Evolutionary conservation across 2,797 vertebrate genomes (phyloP).

Genomic region (Protonibea diacanthus): DNA sequence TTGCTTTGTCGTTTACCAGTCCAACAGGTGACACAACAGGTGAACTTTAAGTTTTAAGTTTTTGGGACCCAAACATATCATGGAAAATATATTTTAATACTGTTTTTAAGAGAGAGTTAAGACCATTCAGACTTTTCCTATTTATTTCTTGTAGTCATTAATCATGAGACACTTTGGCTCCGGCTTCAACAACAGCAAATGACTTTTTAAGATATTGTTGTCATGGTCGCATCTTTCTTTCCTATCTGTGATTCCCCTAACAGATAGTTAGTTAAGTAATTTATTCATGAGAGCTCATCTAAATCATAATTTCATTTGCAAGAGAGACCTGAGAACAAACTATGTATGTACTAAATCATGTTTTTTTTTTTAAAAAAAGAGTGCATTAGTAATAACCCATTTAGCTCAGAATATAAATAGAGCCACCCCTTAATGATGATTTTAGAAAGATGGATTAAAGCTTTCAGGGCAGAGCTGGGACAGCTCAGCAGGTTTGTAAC

Average conservation of each 20-base stretch:
- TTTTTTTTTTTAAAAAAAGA: background rate
- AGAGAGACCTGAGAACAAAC: background rate
- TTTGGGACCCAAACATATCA: background rate
- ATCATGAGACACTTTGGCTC: background rate
- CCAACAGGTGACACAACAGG: background rate
- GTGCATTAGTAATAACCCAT: background rate
- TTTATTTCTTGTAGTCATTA: background rate
- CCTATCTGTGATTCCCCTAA: background rate
- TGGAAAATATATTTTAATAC: background rate
- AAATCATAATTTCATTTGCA: background rate
- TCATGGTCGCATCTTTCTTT: background rate
- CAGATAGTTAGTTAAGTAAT: background rate
- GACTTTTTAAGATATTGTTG: background rate
- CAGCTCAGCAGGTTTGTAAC: conserved; percentile 5
- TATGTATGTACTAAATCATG: background rate
- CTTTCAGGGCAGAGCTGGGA: background rate
- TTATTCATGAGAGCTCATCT: background rate
- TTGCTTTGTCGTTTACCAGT: background rate
- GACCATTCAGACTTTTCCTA: too few species aligned
- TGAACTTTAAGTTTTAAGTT: background rate
- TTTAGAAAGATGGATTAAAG: conserved; percentile 1
- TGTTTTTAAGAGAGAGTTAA: background rate
- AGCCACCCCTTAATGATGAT: background rate
- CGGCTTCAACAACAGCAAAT: background rate
- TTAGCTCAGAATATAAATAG: background rate